Conservation (phyloP, 2,113 vertebrate species). For the Albula goreensis region DNA sequence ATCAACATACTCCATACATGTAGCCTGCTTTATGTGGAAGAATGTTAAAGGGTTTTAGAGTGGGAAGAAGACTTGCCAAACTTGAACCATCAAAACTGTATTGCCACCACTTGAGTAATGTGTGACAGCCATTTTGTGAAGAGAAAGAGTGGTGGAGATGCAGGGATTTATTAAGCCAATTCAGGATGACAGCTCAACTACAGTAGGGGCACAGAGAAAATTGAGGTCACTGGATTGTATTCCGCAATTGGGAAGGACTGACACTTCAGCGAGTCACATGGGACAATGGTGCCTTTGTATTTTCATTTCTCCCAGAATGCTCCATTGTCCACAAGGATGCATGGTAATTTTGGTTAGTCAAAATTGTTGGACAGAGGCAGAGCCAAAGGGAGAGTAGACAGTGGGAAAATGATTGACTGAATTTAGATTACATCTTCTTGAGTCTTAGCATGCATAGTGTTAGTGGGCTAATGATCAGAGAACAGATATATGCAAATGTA, state of each 20-base stretch:
- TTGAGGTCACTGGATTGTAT: neutral
- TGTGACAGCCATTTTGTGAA: neutral
- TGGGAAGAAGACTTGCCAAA: neutral
- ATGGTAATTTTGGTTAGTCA: slow-evolving; percentile 9
- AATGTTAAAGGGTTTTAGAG: neutral
- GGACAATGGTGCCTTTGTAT: neutral
- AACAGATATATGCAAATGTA: neutral
- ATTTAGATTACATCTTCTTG: slow-evolving; percentile 5
- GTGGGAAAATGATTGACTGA: neutral
- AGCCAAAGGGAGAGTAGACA: neutral
- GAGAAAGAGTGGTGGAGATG: neutral
- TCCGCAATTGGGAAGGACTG: neutral
- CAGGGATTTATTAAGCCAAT: neutral
- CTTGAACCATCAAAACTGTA: neutral
- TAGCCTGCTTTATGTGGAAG: too few relatives aligned
- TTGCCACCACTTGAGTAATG: neutral
- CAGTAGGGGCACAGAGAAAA: neutral
- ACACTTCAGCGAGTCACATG: neutral
- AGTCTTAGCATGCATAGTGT: neutral
- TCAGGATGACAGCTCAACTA: neutral
- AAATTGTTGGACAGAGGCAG: neutral
- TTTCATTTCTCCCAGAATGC: slow-evolving; percentile 8
- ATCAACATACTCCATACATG: too few relatives aligned
- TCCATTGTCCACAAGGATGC: slow-evolving; percentile 1
- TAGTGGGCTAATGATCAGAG: slow-evolving; percentile 2